A percentile compares a stretch with the other conserved stretches of the same genome.
Conservation (phyloP, 2,888 invertebrate species). For the Pycnomerus fuliginosus region DNA sequence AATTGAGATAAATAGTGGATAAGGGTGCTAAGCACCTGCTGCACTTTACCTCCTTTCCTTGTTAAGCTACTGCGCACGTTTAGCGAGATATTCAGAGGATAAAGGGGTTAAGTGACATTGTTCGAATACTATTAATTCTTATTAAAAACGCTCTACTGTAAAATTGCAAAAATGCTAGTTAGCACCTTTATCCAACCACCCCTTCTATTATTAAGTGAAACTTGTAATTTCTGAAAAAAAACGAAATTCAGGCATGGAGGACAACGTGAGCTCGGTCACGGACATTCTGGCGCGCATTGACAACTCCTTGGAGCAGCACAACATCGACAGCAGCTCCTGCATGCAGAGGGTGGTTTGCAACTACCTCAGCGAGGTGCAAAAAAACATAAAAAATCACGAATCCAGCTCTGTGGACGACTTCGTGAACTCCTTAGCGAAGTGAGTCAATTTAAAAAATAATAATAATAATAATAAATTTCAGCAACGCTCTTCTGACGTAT, state of each 20-base stretch:
- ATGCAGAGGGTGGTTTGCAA: conserved; percentile 71
- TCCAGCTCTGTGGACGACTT: conserved; percentile 65
- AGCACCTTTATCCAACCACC: not conserved
- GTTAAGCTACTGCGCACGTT: no score
- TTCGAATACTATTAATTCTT: no score
- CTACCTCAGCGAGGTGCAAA: conserved; percentile 70
- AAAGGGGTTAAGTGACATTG: no score
- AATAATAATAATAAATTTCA: no score
- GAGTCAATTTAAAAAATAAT: conserved; percentile 40
- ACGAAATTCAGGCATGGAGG: conserved; percentile 44
- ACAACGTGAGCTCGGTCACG: conserved; percentile 57
- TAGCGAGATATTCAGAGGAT: no score
- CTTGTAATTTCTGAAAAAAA: not conserved
- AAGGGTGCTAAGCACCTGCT: no score
- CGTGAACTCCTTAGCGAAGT: conserved; percentile 64
- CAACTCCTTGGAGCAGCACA: conserved; percentile 65
- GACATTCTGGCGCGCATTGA: conserved; percentile 67
- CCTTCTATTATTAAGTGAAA: not conserved
- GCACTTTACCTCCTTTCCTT: no score
- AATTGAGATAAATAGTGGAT: no score
- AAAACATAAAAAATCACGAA: conserved; percentile 62
- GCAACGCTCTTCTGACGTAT: conserved; percentile 68
- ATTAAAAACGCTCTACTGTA: no score
- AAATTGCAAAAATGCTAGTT: no score
- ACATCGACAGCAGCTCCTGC: conserved; percentile 71